A percentile compares a stretch with the other conserved stretches of the same genome.
Conservation (phyloP, 2,888 invertebrate species). For the Synanthedon vespiformis region DNA sequence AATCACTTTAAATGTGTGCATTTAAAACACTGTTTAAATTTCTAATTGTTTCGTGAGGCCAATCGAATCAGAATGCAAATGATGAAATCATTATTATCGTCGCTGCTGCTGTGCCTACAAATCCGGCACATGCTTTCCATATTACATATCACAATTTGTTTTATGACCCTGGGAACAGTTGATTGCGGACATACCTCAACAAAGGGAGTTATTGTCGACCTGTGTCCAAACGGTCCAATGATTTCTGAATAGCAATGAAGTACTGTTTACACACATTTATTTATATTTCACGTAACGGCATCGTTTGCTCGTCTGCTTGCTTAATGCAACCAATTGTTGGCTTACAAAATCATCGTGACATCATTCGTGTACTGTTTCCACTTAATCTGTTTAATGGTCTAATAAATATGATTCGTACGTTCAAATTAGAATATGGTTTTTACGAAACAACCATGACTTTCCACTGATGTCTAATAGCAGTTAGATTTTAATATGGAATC, state of each 20-base stretch:
- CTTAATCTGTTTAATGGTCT: no score
- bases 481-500: no score
- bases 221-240: conserved; percentile 25
- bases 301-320: conserved; percentile 3
- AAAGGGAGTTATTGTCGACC: conserved; percentile 18
- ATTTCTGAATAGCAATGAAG: conserved; percentile 32
- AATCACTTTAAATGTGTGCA: no score
- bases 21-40: no score
- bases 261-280: conserved; percentile 7
- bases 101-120: conserved; percentile 29
- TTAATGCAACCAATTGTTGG: neutral
- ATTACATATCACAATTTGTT: conserved; percentile 34
- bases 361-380: neutral
- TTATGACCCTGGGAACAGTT: conserved; percentile 39
- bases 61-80: conserved; percentile 39
- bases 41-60: conserved; percentile 5
- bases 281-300: conserved; percentile 13
- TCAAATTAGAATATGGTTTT: neutral
- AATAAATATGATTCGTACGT: neutral
- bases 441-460: no score
- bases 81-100: conserved; percentile 29
- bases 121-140: conserved; percentile 40
- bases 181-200: conserved; percentile 23
- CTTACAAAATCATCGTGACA: neutral
- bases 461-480: no score